phyloP scores from a whole-genome alignment of 2,888 invertebrate genomes.

The Panorpa germanica region DNA sequence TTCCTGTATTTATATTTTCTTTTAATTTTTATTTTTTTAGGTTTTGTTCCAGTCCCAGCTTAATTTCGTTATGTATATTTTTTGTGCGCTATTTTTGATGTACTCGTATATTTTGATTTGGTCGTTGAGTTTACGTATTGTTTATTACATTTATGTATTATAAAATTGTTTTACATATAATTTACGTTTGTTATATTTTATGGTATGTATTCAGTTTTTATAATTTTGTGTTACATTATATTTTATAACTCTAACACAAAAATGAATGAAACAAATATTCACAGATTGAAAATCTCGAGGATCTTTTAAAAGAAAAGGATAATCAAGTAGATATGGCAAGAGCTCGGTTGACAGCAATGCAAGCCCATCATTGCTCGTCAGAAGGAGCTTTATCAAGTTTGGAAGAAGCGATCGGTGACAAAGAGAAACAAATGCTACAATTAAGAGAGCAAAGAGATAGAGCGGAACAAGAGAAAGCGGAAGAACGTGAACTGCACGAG shows the following conservation, averaged over 20 bases:
- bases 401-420: conserved; percentile 90
- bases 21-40: conserved; percentile 10
- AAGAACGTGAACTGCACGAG: conserved; percentile 85
- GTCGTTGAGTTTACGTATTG: conserved; percentile 7
- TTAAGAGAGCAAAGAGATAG: conserved; percentile 85
- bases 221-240: conserved; percentile 10
- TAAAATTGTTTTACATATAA: conserved; percentile 10
- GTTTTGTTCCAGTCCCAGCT: too few species aligned
- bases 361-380: conserved; percentile 83
- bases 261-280: conserved; percentile 7
- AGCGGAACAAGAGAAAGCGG: conserved; percentile 88
- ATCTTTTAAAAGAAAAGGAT: conserved; percentile 92
- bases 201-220: conserved; percentile 6
- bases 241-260: conserved; percentile 11
- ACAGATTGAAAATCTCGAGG: conserved; percentile 89
- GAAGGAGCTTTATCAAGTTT: conserved; percentile 84
- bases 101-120: conserved; percentile 14
- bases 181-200: conserved; percentile 10
- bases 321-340: conserved; percentile 93
- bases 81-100: conserved; percentile 12
- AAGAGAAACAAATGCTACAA: conserved; percentile 93
- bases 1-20: conserved; percentile 11
- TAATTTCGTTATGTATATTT: too few species aligned
- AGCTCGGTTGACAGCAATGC: conserved; percentile 78
- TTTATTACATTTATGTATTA: conserved; percentile 10